Base-by-base conservation (phyloP, 2,113 vertebrate genomes). In the Myiagra hebetior region DNA sequence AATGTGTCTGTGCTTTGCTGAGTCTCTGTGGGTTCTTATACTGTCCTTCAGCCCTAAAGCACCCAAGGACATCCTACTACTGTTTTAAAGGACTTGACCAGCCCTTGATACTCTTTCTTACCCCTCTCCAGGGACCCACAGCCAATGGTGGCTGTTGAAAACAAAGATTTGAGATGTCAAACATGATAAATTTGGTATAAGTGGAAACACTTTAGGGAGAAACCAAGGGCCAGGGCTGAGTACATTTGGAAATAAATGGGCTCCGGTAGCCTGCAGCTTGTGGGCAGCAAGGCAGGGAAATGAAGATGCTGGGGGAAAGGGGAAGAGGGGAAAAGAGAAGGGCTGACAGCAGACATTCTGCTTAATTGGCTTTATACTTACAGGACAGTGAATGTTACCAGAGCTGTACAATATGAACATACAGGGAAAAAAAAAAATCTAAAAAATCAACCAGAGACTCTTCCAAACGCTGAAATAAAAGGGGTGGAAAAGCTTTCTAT, bases 361-460 rank as follows among this genome's bases (percentile, higher is more conserved):
- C 28, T 37, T 77, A 84, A 52, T 27, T 74, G 3, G 21, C 35
- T 85, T 75, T 44, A 33, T 50, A 26, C 70, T 85, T 89, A 21
- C 15, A n/a, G 60, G 44, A 68, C 41, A 62, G 26, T 41, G 20
- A 62, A 50, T 1, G 0, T 24, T 56, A 31, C 15, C n/a, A 81
- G 47, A 55, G 30, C 33, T 77, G 33, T 63, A 42, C 35, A 39
- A 15, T 85, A 33, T 1, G 1, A 79, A 35, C 12, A 27, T 30
- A 85, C 4, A 31, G 7, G 31, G 27, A 3, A 64, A 88, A 70
- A 88, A 70, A n/a, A 4, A 4, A 0, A 0, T 50, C 75, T 42
- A 18, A 52, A 35, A 70, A 70, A 62, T 26, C 22, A 68, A 46
- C 17, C 3, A 46, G 11, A 68, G 10, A 64, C 16, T 81, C 52